Evolutionary conservation across 2,888 invertebrate genomes (phyloP).

Genomic region (Drosophila subquinaria): DNA sequence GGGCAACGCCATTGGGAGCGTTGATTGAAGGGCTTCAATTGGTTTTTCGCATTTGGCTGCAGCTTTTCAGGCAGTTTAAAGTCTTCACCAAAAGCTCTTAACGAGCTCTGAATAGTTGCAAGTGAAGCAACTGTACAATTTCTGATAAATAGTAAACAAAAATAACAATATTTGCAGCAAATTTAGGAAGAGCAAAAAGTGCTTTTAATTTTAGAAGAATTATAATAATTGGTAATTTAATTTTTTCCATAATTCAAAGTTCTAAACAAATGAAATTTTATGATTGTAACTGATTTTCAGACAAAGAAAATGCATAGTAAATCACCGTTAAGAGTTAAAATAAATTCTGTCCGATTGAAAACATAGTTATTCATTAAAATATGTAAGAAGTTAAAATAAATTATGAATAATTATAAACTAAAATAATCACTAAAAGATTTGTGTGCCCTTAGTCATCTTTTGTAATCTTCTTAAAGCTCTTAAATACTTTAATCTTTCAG

Average conservation of each 20-base stretch:
- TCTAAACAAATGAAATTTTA: too few species aligned
- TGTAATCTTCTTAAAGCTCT: not conserved
- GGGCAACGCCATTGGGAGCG: conserved; percentile 17
- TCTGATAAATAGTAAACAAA: not conserved
- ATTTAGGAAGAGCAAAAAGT: not conserved
- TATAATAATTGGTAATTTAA: not conserved
- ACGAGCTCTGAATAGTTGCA: conserved; percentile 26
- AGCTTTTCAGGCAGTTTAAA: conserved; percentile 38
- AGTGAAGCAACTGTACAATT: conserved; percentile 28
- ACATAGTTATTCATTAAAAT: too few species aligned
- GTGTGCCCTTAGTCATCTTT: not conserved
- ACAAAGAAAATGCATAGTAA: too few species aligned
- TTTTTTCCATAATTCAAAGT: too few species aligned
- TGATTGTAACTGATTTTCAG: too few species aligned
- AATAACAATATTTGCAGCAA: not conserved
- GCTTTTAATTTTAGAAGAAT: not conserved
- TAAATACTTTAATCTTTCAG: not conserved
- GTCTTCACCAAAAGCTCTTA: conserved; percentile 31
- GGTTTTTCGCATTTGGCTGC: conserved; percentile 37
- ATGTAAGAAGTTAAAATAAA: too few species aligned
- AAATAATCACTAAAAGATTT: too few species aligned
- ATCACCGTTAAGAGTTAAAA: too few species aligned
- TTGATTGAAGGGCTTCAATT: conserved; percentile 66
- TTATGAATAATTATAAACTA: too few species aligned
- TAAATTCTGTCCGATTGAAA: too few species aligned